Evolutionary conservation across 2,888 invertebrate genomes (phyloP), one percentile per base, ranked within the genome.

Genomic region (Stictocephala bisonia): DNA sequence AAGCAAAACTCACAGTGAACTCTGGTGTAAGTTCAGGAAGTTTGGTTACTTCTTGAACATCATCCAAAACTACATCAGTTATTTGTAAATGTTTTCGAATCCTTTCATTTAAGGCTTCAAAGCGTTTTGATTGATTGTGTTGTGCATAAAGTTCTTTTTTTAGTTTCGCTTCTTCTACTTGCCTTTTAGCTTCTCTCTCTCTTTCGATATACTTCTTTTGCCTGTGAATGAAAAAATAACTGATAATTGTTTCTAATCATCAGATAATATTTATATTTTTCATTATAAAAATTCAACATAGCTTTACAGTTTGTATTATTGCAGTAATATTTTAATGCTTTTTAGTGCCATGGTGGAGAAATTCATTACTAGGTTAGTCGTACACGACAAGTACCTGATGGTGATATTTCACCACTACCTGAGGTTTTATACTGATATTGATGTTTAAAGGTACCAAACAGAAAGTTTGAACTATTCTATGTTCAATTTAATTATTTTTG

Each of bases 11-110:
- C n/a, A 85, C 84, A 74, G 89, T 85, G 82, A 93, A 92, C 29
- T 90, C 90, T 0, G 87, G 85, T 0, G 91, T 91, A n/a, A 95
- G 83, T 67, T 88, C 87, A 0, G 91, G 89, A 41, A 91, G 83
- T 77, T 84, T 83, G 0, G 87, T 84, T 53, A 83, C 84, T 71
- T 85, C 83, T 81, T 87, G 82, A 81, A 87, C 82, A 85, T 83
- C 81, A 85, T 83, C 82, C 83, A 82, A 82, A 86, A 85, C 80
- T 11, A 82, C 79, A 26, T 85, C 85, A 76, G 84, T 85, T 15
- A 86, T 82, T 22, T 82, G 81, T 27, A 86, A 78, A 71, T 85
- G 84, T 71, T 82, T 81, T 4, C 84, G 80, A n/a, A 86, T 80
- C 72, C 83, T 82, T 4, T 84, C 82, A 31, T 83, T 82, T 3